Conservation (phyloP, 2,888 invertebrate genomes). For the Eurytoma californica region DNA sequence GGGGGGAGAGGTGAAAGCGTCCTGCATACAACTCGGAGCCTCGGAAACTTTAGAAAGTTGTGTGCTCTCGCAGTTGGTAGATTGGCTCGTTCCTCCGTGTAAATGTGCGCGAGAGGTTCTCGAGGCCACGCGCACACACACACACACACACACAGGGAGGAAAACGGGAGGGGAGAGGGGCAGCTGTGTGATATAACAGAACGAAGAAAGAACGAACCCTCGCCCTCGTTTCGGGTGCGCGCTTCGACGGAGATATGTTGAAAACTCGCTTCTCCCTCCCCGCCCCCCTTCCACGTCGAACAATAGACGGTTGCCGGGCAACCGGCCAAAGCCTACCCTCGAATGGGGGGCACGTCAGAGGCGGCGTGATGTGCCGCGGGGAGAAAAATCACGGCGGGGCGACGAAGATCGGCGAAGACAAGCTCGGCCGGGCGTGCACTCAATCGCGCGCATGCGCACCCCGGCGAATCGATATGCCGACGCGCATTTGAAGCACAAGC, state of each 20-base stretch:
- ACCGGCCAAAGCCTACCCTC: not conserved
- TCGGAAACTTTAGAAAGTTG: conserved; percentile 46
- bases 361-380: too few relatives aligned
- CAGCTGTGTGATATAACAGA: not conserved
- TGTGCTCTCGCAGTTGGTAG: conserved; percentile 49
- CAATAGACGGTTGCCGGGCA: too few relatives aligned
- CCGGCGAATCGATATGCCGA: too few relatives aligned
- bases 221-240: not conserved
- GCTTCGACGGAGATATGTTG: not conserved
- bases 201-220: not conserved
- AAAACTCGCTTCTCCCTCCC: conserved; percentile 6
- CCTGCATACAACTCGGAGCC: not conserved
- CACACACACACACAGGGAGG: not conserved
- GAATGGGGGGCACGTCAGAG: not conserved
- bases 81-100: conserved; percentile 14
- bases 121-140: not conserved
- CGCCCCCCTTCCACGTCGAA: not conserved
- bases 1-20: not conserved
- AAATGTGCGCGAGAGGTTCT: not conserved
- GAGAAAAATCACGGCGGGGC: too few relatives aligned
- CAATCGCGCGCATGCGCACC: too few relatives aligned
- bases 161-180: not conserved
- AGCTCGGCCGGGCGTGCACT: too few relatives aligned
- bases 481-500: too few relatives aligned
- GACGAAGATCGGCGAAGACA: too few relatives aligned